Base-by-base conservation (phyloP, 1,140 invertebrate genomes). In the Limonius californicus region DNA sequence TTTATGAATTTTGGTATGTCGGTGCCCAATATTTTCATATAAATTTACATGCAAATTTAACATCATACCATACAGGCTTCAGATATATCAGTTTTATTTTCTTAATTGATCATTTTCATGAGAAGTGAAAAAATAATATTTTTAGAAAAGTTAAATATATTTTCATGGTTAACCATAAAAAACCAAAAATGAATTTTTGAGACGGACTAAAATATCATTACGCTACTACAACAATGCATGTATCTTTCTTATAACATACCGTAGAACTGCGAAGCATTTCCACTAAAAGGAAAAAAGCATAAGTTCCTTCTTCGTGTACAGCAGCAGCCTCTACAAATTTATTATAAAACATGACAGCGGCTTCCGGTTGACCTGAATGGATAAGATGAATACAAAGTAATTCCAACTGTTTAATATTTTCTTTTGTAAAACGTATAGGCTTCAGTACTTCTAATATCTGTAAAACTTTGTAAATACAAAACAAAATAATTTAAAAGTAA, bases 371-470 rank as follows among this genome's bases (percentile, higher is more conserved):
- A 16, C 42, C 39, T 57, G 68, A 67, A 58, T 73, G 64, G 39
- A 72, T 62, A 11, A 74, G 61, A 63, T 68, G 56, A 7, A 68
- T 57, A 57, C 71, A 74, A n/a, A 72, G 27, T 35, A 61, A 61
- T 39, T 72, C 58, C 9, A 74, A 43, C 32, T 66, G 23, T 23
- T 42, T 59, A 35, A 59, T 47, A 61, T 66, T 61, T 50, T 58
- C 45, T 42, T 59, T 53, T 19, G 56, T 57, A 11, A 66, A 45
- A 16, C 4, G 9, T 18, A 18, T 57, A 18, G 16, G 47, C 1
- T 39, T 54, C 0, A 27, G 57, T 39, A 27, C 55, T 4, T 47
- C 45, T 42, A n/a, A 59, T 15, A 23, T 53, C 57, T 58, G 43
- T 54, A 58, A 62, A 2, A 19, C 19, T 21, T 1, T n/a, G 11